A percentile compares a stretch with the other conserved stretches of the same genome.
phyloP scores from a whole-genome alignment of 1,140 invertebrate species.

The Nymphalis io region DNA sequence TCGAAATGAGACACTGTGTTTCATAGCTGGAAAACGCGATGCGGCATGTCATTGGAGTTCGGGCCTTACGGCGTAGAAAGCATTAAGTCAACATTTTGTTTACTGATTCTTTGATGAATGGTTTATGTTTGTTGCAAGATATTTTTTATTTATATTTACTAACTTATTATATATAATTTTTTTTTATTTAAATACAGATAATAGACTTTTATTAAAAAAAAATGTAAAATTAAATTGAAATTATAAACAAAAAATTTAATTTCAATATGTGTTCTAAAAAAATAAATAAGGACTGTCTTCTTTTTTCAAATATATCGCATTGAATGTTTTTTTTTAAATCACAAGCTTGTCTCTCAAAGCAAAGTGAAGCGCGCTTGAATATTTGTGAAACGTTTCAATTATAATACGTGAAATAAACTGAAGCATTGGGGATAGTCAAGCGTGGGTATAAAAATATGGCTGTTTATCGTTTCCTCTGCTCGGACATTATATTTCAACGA shows the following conservation, averaged over 20 bases:
- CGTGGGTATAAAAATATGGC: neutral
- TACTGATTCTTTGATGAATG: constrained; percentile 11
- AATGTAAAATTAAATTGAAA: too few relatives aligned
- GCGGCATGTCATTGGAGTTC: neutral
- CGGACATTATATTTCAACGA: neutral
- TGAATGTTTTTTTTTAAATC: neutral
- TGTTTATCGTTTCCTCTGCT: neutral
- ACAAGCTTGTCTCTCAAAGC: too few relatives aligned
- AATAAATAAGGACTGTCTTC: too few relatives aligned
- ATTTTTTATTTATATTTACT: neutral
- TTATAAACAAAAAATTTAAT: too few relatives aligned
- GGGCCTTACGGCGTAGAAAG: constrained; percentile 1
- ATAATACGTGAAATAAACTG: neutral
- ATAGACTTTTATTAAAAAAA: too few relatives aligned
- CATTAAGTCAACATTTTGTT: constrained; percentile 15
- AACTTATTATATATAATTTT: neutral
- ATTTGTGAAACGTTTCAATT: too few relatives aligned
- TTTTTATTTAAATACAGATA: too few relatives aligned
- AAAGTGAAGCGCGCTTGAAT: too few relatives aligned
- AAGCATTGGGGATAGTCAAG: constrained; percentile 1
- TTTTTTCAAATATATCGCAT: neutral
- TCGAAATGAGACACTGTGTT: constrained; percentile 28
- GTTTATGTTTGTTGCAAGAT: neutral
- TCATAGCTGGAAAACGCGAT: constrained; percentile 15
- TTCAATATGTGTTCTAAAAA: too few relatives aligned